Percentiles rank a stretch among this genome's conserved stretches.
These are phyloP conservation scores for Halcyon leucocephala DNA, from an alignment of 2,797 vertebrate species.

Conservation along the genomic window DNA sequence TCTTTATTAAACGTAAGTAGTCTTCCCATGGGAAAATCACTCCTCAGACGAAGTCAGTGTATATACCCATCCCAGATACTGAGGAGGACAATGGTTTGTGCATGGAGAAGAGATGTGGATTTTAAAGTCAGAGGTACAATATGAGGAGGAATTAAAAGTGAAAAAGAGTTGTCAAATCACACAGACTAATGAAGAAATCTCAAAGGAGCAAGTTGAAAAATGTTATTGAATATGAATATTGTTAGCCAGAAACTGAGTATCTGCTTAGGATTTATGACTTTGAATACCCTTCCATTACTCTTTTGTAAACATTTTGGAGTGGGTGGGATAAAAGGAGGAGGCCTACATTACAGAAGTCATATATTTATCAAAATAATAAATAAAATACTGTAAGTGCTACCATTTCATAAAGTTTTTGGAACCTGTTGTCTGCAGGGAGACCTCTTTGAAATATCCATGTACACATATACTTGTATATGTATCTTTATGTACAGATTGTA, in stretches of 20 bases:
- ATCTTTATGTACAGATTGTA: background rate
- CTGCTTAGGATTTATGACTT: background rate
- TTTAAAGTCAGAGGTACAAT: background rate
- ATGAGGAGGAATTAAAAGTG: background rate
- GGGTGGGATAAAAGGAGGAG: background rate
- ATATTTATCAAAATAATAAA: background rate
- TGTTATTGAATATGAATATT: background rate
- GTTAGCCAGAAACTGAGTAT: background rate
- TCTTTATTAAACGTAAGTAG: background rate
- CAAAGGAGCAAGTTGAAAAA: background rate
- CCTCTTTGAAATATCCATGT: background rate
- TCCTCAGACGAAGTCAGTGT: background rate
- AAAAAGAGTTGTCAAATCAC: background rate
- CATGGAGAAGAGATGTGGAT: background rate
- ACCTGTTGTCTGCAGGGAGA: background rate
- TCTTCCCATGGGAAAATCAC: background rate
- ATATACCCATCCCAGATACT: background rate
- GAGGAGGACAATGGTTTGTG: background rate
- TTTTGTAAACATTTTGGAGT: background rate
- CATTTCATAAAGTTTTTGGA: background rate
- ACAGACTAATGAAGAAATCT: background rate
- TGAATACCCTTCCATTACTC: background rate
- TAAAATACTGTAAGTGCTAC: background rate
- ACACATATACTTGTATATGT: rapidly evolving
- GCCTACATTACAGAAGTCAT: background rate